Base-by-base conservation (phyloP, 2,113 vertebrate genomes). In the Poeciliopsis occidentalis region DNA sequence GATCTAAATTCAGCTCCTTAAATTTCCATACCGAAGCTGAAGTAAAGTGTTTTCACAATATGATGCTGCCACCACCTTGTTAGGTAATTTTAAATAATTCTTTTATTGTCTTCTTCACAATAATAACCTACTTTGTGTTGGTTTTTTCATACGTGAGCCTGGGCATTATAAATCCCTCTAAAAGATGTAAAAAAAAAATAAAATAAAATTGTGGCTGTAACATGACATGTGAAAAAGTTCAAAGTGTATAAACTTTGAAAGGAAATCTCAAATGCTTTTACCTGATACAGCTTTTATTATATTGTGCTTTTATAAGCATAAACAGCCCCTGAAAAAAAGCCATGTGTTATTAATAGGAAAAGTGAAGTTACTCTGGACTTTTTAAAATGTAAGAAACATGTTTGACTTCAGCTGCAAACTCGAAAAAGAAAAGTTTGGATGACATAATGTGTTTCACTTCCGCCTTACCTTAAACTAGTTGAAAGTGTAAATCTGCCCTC, bases 401-500 rank as follows among this genome's bases (percentile, higher is more conserved):
- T 41, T 47, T 30, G 19, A 32, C 27, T 8, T 47, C 32, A 60
- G 30, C 10, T 57, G 19, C 2, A 57, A n/a, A 57, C 22, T 24
- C 51, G 22, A 57, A 57, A 57, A 57, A 57, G 22, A 57, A 76
- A 19, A 78, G 68, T 51, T 78, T 67, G 19, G 29, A 24, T 54
- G 19, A 61, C 39, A 66, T 60, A n/a, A 87, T 82, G 72, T 76
- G 71, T 79, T 78, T 1, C 6, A 64, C 77, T 84, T 89, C 88
- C 84, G 84, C 75, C 67, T 8, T 34, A 34, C 32, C 32, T 34
- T 34, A 34, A 34, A 34, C 6, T 61, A 8, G 84, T 54, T 81
- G 15, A 64, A 68, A 37, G 84, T 82, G 64, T 76, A 29, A 69
- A 69, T 83, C 73, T 87, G 88, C 85, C 91, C 83, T 75, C 92